Base-by-base conservation (phyloP, 2,113 vertebrate genomes). In the Bucco capensis region DNA sequence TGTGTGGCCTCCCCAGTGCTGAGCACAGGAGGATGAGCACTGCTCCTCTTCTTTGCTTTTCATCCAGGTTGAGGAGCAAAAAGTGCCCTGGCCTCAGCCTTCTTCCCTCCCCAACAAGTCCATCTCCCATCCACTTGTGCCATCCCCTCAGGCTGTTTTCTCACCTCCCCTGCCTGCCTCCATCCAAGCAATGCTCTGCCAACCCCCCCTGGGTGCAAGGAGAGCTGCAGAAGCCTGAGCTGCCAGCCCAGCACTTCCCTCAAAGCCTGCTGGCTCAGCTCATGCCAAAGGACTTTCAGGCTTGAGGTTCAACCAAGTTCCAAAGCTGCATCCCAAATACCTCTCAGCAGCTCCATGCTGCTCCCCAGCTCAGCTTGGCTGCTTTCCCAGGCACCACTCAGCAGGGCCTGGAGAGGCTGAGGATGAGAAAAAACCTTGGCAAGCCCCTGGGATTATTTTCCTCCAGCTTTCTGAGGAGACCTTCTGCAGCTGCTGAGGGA, bases 341-440 rank as follows among this genome's bases (percentile, higher is more conserved):
- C 72, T 87, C 47, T 76, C 57, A 1, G 42, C 27, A 27, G 50
- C 54, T 81, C 73, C 76, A 89, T 67, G 81, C 42, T 12, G 13
- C 13, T 12, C 33, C 61, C 9, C 62, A 35, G 53, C 79, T 31
- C 73, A 4, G 14, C 80, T 95, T 93, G 91, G 94, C 95, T 53
- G 64, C 8, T 51, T 80, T 83, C 92, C 95, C 94, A 89, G 86
- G 75, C 65, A 92, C 69, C 91, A 66, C 89, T 90, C 92, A 93
- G 80, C 77, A 64, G 25, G 53, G 65, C 56, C 40, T 3, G 0
- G 56, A 62, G 65, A 30, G 57, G 70, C 37, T 75, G 70, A 84
- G 70, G 69, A 89, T 5, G 4, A 92, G 51, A 60, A 66, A 78
- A 89, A 90, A 46, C 51, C 61, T 86, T 92, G 81, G 80, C 94